Conservation (phyloP, 2,797 vertebrate genomes). For the Bradypodion ventrale region DNA sequence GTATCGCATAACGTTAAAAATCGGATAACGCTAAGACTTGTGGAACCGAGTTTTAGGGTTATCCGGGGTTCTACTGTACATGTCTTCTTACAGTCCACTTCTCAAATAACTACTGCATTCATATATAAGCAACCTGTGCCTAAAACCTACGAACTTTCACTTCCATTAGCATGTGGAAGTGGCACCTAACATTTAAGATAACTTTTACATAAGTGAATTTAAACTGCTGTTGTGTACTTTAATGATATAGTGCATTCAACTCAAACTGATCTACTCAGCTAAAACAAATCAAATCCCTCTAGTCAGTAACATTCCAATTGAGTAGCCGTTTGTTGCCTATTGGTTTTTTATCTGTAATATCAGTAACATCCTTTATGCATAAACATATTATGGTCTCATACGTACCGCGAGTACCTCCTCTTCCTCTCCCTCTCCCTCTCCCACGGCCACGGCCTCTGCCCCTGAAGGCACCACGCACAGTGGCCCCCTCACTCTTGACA, state of each 20-base stretch:
- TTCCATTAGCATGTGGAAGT: too few relatives aligned
- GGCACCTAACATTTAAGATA: neutral
- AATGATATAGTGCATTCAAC: neutral
- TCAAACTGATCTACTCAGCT: neutral
- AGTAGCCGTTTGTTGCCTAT: neutral
- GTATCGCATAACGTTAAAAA: too few relatives aligned
- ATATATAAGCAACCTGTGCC: neutral
- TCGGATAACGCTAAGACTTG: too few relatives aligned
- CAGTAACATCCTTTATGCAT: neutral
- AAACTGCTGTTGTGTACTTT: neutral
- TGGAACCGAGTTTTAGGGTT: too few relatives aligned
- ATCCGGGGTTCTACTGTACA: too few relatives aligned
- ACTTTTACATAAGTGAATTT: neutral
- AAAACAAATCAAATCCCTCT: neutral
- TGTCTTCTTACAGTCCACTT: neutral
- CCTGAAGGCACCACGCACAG: conserved; percentile 90
- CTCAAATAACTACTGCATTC: neutral
- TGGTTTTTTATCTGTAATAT: neutral
- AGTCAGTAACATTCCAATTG: conserved; percentile 3
- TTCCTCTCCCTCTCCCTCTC: conserved; percentile 87
- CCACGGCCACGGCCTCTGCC: conserved; percentile 91
- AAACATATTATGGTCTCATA: conserved; percentile 31
- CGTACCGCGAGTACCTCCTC: conserved; percentile 82
- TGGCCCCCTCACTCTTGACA: conserved; percentile 94
- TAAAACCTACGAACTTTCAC: neutral